A percentile compares a stretch with the other conserved stretches of the same genome.
phyloP scores from a whole-genome alignment of 2,888 invertebrate species.

The Rhynchonema sp. region DNA sequence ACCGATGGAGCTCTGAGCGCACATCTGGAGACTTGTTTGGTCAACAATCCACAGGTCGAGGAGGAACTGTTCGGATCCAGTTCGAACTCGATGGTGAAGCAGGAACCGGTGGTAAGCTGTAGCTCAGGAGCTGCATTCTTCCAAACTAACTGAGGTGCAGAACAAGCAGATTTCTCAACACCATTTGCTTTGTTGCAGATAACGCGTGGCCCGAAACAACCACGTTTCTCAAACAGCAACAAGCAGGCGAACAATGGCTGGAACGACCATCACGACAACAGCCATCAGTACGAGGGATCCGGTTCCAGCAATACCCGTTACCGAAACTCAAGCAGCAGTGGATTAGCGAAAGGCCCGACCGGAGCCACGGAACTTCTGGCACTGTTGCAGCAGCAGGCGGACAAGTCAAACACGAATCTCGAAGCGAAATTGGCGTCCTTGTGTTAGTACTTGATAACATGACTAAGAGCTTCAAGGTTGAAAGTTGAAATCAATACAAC shows the following conservation, averaged over 20 bases:
- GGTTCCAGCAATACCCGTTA: too few relatives aligned
- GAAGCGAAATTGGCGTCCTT: background rate
- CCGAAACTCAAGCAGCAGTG: too few relatives aligned
- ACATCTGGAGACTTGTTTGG: background rate
- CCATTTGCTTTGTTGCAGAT: too few relatives aligned
- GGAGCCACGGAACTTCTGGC: background rate
- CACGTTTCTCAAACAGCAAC: too few relatives aligned
- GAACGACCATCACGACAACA: background rate
- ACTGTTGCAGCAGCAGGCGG: background rate
- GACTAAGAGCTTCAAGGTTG: too few relatives aligned
- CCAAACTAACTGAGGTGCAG: background rate
- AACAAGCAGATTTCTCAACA: background rate
- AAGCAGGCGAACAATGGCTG: background rate
- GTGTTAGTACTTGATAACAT: background rate
- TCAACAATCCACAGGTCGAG: too few relatives aligned
- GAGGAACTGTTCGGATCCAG: too few relatives aligned
- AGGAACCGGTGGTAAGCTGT: too few relatives aligned
- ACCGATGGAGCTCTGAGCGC: background rate
- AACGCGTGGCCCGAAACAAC: too few relatives aligned
- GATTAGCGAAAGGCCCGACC: background rate
- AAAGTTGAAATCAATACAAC: too few relatives aligned
- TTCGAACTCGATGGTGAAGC: too few relatives aligned
- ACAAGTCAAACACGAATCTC: background rate
- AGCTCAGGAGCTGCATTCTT: background rate
- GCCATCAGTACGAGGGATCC: background rate